Conservation (phyloP, 2,113 vertebrate species). For the Corvus hawaiiensis region DNA sequence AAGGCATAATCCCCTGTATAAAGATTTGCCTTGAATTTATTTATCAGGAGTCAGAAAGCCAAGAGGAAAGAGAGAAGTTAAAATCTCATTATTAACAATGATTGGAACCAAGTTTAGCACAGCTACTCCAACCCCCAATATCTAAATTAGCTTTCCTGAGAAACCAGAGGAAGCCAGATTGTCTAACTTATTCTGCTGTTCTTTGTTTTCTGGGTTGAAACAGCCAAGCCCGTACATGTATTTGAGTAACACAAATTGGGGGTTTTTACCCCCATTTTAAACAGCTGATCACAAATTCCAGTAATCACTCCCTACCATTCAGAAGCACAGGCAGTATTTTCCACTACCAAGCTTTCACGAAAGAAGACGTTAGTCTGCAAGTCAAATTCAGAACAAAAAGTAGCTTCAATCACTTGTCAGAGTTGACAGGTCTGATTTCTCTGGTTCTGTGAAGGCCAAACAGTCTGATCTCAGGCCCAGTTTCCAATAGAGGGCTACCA, state of each 20-base stretch:
- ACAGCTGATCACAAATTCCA: not conserved
- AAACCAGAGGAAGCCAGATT: not conserved
- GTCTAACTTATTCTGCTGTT: not conserved
- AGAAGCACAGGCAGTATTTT: not conserved
- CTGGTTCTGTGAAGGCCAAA: not conserved
- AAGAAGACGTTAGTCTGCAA: not conserved
- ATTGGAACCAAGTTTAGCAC: not conserved
- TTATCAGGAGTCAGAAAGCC: not conserved
- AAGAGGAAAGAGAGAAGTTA: not conserved
- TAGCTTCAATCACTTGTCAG: not conserved
- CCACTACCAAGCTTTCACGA: not conserved
- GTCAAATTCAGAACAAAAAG: not conserved
- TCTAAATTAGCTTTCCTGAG: not conserved
- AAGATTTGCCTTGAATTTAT: not conserved
- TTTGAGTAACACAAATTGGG: not conserved
- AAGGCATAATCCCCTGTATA: not conserved
- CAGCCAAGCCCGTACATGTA: not conserved
- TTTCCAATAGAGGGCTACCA: not conserved
- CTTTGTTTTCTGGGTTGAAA: not conserved
- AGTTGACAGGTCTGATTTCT: not conserved
- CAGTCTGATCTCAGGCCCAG: not conserved
- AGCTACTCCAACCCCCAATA: not conserved
- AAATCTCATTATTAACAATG: not conserved
- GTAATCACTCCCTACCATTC: not conserved
- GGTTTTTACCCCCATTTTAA: not conserved